A percentile compares a stretch with the other conserved stretches of the same genome.
These are phyloP conservation scores for Drosophila kikkawai DNA, from an alignment of 1,140 invertebrate species.

Conservation along the genomic window DNA sequence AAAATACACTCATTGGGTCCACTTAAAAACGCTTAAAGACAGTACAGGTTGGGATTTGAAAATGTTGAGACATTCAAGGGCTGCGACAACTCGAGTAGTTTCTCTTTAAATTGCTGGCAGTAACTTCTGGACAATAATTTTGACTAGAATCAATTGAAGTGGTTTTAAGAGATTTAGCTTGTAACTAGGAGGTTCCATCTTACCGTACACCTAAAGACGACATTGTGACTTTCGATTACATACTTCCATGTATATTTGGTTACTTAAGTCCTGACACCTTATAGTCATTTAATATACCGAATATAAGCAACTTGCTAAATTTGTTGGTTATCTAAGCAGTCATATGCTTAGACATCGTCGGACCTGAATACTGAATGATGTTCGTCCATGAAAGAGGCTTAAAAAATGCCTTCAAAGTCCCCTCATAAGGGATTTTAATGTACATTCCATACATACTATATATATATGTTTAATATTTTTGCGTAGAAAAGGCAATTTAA, in stretches of 20 bases:
- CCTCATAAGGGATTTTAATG: neutral
- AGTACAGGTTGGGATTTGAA: slow-evolving; percentile 23
- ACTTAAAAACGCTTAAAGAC: slow-evolving; percentile 43
- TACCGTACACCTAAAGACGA: neutral
- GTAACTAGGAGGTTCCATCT: neutral
- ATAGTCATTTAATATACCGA: neutral
- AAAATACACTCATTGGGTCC: slow-evolving; percentile 36
- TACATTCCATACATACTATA: neutral
- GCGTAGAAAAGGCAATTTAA: slow-evolving; percentile 50
- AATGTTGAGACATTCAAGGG: slow-evolving; percentile 30
- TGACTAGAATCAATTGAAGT: neutral
- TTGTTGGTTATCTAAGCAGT: neutral
- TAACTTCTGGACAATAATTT: neutral
- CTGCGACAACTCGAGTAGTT: slow-evolving; percentile 34
- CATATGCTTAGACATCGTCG: neutral
- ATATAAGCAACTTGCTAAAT: neutral
- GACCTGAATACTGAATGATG: neutral
- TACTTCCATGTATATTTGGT: too few relatives aligned
- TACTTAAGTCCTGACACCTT: too few relatives aligned
- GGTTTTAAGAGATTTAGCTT: too few relatives aligned
- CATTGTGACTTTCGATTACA: too few relatives aligned
- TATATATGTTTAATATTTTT: slow-evolving; percentile 37
- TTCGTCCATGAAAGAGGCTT: slow-evolving; percentile 17
- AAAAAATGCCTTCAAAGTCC: slow-evolving; percentile 11
- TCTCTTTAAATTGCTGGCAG: slow-evolving; percentile 3